Conservation (phyloP, 2,888 invertebrate species). For the Morinoia aosen region DNA sequence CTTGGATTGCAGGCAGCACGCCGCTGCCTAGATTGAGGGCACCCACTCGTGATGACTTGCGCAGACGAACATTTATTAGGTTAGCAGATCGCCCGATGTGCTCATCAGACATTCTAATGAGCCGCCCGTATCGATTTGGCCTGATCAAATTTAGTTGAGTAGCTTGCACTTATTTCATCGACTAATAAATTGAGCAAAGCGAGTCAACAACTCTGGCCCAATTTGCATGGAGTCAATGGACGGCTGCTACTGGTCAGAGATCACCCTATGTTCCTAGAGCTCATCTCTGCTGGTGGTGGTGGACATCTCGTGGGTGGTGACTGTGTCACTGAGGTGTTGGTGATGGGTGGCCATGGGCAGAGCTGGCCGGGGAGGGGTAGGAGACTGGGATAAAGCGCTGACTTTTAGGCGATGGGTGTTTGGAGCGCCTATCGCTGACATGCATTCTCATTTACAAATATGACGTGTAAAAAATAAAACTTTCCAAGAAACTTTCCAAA, state of each 20-base stretch:
- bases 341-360: too few species aligned
- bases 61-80: neutral
- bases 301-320: neutral
- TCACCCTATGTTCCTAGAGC: neutral
- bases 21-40: neutral
- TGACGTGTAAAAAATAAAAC: neutral
- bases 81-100: neutral
- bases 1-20: neutral
- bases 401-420: neutral
- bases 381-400: neutral
- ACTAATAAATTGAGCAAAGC: neutral
- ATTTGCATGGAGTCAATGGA: neutral
- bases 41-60: neutral
- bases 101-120: conserved; percentile 37
- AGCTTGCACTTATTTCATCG: conserved; percentile 14
- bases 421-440: neutral
- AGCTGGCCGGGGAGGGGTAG: neutral
- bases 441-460: neutral
- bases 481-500: too few species aligned
- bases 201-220: neutral
- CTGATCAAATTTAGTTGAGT: neutral
- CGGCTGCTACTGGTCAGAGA: neutral
- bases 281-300: neutral
- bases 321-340: neutral
- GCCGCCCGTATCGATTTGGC: conserved; percentile 1